Evolutionary conservation across 2,888 invertebrate species (phyloP), one percentile per base, ranked within the genome.

Genomic region (Latrodectus hesperus): DNA sequence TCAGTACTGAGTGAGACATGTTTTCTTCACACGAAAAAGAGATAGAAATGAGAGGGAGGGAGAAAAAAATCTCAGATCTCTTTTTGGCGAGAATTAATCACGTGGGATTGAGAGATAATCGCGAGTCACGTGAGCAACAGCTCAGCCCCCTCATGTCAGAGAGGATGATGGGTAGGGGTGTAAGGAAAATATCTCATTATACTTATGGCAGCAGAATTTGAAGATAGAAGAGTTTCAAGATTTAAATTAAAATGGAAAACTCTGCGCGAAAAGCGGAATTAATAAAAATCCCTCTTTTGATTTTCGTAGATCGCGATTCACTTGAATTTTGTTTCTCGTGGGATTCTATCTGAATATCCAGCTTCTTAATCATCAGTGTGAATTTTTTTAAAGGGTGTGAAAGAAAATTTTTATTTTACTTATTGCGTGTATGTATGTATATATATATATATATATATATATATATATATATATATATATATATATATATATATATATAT

Each of bases 91-190:
- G 72, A 75, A 83, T 83, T 83, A 83, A 83, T 83, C 82, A 70
- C 67, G 26, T 8, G n/a, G 75, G 82, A 83, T 83, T 70, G 82
- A 75, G 82, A 83, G 82, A 76, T 83, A 83, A 83, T 83, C 82
- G 67, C 16, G 75, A 68, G 75, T 83, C 82, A 83, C 75, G 82
- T 70, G 81, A 81, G 75, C 75, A 75, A 83, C 75, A 75, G 70
- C 60, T 75, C 52, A 55, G 67, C 51, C 60, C 67, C 64, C 77
- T 65, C 55, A 72, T n/a, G 26, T 16, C 49, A 16, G 38, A 38
- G 38, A 55, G 38, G 71, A 71, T 52, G 55, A 60, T 70, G 60
- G 60, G 38, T 53, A 11, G 53, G 53, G 53, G 70, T 49, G 38
- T 55, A 53, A 17, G 60, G 68, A 71, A 79, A 60, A 16, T 70